phyloP scores from a whole-genome alignment of 2,888 invertebrate genomes.

The Pyrocoelia pectoralis region DNA sequence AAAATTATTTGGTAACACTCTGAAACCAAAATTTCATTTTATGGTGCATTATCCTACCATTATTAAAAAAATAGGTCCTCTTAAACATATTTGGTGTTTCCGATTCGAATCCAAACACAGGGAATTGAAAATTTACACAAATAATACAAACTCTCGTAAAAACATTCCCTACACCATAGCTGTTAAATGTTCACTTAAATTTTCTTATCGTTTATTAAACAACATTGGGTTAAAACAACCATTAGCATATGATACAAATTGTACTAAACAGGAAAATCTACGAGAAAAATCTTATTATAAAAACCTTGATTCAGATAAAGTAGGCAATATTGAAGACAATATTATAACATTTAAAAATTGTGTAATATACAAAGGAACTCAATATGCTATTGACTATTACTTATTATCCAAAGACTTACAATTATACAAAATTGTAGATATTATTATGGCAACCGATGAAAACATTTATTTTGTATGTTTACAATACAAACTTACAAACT shows the following conservation, averaged over 20 bases:
- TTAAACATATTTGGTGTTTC: constrained; percentile 6
- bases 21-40: constrained; percentile 11
- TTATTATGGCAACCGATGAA: not conserved
- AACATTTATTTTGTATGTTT: constrained; percentile 1
- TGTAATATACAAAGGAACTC: constrained; percentile 2
- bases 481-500: not conserved
- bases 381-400: not conserved
- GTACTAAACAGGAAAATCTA: too few species aligned
- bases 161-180: not conserved
- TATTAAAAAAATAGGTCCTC: not conserved
- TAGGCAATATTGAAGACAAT: not conserved
- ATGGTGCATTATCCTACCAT: not conserved
- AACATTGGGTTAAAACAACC: not conserved
- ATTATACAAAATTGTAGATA: not conserved
- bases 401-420: not conserved
- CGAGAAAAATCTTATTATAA: not conserved
- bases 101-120: constrained; percentile 11
- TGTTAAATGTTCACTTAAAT: not conserved
- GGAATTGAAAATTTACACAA: constrained; percentile 6
- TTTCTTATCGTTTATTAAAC: not conserved
- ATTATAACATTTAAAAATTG: constrained; percentile 1
- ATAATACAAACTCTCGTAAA: not conserved
- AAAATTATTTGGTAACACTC: constrained; percentile 10
- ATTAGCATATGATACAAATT: not conserved
- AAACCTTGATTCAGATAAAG: not conserved